Evolutionary conservation across 1,140 invertebrate species (phyloP), one percentile per base, ranked within the genome.

Genomic region (Magallana gigas): DNA sequence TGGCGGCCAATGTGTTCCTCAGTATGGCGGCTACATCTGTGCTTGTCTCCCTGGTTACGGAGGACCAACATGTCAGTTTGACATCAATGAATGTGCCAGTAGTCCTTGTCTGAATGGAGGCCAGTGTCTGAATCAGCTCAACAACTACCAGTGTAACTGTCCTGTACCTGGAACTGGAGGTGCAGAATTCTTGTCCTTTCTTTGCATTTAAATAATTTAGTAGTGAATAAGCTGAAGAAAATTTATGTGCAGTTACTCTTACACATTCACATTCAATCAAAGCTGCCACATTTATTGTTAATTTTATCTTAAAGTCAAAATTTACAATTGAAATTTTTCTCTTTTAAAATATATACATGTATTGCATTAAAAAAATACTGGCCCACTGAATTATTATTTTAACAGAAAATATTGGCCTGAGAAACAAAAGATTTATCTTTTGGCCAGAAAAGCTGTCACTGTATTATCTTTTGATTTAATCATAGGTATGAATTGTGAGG

Each of bases 91-190:
- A 16, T 92, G 92, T 83, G 96, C 96, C 0, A 97, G 97, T 9
- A 97, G 96, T 91, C 98, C 98, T 0, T 99, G 98, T 92, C 96
- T 98, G 92, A 99, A 99, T 91, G 97, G 97, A 1, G 98, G 97
- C 0, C 97, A 97, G 0, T 99, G 98, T 59, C 36, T 93, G 0
- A 91, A 92, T 87, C 71, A 60, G 8, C 85, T 91, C 23, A 86
- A 88, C 23, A 87, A 88, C 56, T 93, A 94, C 87, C 87, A 83
- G n/a, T 95, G 94, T 85, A 85, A 83, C 4, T 95, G 94, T 88
- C 57, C 48, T 18, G 89, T 83, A 80, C 85, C 89, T 18, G 91
- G 91, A 60, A 71, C 48, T 12, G 82, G 87, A 81, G 91, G 91
- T 84, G 64, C 57, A 76, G 57, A 57, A 16, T 57, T n/a, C 14